Conservation (phyloP, 2,113 vertebrate genomes). For the human region GRCh38 chr1:118078501-118079000, state of each 20-base stretch:
- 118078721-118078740: neutral
- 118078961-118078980: neutral
- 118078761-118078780: neutral
- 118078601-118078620: neutral
- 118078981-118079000: neutral
- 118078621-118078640: neutral
- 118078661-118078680: neutral
- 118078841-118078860: neutral
- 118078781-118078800: neutral
- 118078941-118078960: neutral
- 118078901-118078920: neutral
- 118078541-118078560: neutral
- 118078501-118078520: neutral
- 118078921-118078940: neutral
- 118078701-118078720: neutral
- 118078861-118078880: neutral
- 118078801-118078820: neutral
- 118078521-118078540: slow-evolving; percentile 8
- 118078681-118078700: neutral
- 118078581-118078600: neutral
- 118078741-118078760: neutral
- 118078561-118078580: neutral
- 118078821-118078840: slow-evolving; percentile 27
- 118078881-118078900: neutral
- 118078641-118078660: neutral